Evolutionary conservation across 1,140 invertebrate genomes (phyloP), one percentile per base, ranked within the genome.

Genomic region (Megalopta genalis): DNA sequence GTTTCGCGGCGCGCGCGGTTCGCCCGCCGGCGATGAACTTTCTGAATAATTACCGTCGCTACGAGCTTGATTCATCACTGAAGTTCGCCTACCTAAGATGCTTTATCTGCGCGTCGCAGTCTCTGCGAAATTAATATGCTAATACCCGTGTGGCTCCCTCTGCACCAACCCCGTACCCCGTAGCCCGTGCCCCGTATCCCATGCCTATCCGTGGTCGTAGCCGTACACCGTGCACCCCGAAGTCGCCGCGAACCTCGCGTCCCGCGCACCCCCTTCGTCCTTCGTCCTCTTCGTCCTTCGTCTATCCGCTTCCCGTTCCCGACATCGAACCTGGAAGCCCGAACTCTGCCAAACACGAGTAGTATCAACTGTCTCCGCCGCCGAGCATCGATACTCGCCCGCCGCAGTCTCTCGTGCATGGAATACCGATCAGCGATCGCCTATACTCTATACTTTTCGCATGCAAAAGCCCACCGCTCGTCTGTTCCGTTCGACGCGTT

Each of bases 51-150:
- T 92, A 92, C 88, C 82, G 86, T 82, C 86, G 89, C 88, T 88
- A 91, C 91, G 91, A 93, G 92, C 92, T 92, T 93, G 92, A 93
- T 93, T 93, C 91, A 93, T 92, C 90, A 90, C 90, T 88, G 84
- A 93, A 93, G 91, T 93, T 93, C 89, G 88, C 90, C 85, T 91
- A 90, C 92, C 88, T 93, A 92, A 93, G 92, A 93, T 93, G 91
- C 91, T 93, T 93, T 93, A 93, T 93, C 92, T 93, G 88, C 90
- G 91, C 88, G 84, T 89, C 91, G 90, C 90, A 93, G 90, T 91
- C 91, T 91, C 90, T 80, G 86, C 87, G 89, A 92, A 93, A 92
- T 93, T 93, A 92, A 93, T 93, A 93, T 93, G 92, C 91, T 92
- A 93, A 93, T 93, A 91, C 89, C 84, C 85, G 85, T 84, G 85